Evolutionary conservation across 2,888 invertebrate species (phyloP), one percentile per base, ranked within the genome.

Genomic region (Apomyelois bistriatella): DNA sequence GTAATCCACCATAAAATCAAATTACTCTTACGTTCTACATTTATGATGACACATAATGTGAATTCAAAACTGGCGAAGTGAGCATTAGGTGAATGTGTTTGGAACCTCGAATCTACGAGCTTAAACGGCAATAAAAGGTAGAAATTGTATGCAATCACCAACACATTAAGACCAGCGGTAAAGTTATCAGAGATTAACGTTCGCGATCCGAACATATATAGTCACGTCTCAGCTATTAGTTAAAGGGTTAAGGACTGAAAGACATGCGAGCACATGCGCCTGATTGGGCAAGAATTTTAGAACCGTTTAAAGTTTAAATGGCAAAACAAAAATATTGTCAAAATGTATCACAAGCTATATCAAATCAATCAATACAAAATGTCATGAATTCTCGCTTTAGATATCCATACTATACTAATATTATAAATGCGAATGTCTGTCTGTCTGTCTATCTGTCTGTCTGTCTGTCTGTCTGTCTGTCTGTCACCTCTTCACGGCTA

Each of bases 161-260:
- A 74, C 72, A 79, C 78, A 82, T 82, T 80, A 78, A 74, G 69
- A 61, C 63, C 57, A 65, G 49, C 57, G 53, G 61, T 62, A 60
- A 68, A 56, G 60, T 63, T 61, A 75, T 78, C 71, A 58, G 59
- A 76, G 82, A 84, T 84, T 73, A 74, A 72, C 64, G 70, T 63
- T 64, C 65, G 68, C 75, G 82, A 86, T 85, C 70, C 59, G 65
- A 73, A 70, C 76, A 78, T 76, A 77, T 77, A 63, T 58, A 81
- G 84, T 85, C 88, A 88, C 87, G 89, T 85, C 70, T 70, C 58
- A 61, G 73, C 85, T 83, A 85, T 88, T 82, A 85, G 76, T 72
- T 68, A 65, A 68, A 70, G 72, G 68, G 72, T 67, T 82, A 80
- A 84, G 75, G 70, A 77, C 77, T 76, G 58, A 61, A 62, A 76